A percentile compares a stretch with the other conserved stretches of the same genome.
Conservation (phyloP, 2,113 vertebrate genomes). For the Oxygymnocypris stewartii region DNA sequence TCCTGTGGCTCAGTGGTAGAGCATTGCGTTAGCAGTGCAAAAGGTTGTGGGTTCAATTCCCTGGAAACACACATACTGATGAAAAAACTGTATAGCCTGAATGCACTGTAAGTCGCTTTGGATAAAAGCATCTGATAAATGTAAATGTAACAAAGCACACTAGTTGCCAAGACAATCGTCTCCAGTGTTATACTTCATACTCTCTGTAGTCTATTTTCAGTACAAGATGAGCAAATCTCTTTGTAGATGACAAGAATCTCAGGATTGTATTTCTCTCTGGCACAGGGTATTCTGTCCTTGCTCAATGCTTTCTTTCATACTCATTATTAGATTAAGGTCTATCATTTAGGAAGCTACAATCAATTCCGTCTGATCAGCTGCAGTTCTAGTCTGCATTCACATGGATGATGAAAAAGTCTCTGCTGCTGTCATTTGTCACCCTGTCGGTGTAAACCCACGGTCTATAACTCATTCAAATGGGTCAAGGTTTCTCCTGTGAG, state of each 20-base stretch:
- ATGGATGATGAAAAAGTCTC: constrained; percentile 81
- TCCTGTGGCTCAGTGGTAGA: too few species aligned
- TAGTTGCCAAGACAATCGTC: background rate
- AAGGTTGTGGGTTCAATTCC: too few species aligned
- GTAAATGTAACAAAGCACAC: background rate
- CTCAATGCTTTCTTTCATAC: background rate
- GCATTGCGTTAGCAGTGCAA: too few species aligned
- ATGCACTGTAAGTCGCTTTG: too few species aligned
- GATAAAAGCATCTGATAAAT: too few species aligned
- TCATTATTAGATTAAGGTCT: constrained; percentile 22
- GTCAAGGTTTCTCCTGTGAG: constrained; percentile 69
- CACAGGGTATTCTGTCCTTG: background rate
- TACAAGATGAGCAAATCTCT: background rate
- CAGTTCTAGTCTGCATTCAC: constrained; percentile 60
- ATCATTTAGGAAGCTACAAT: constrained; percentile 8
- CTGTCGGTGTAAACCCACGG: constrained; percentile 73
- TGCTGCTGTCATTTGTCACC: constrained; percentile 77
- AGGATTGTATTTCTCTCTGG: background rate
- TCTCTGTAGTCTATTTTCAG: background rate
- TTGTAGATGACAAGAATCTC: background rate
- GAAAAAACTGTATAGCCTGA: too few species aligned
- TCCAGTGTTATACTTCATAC: background rate
- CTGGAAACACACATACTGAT: too few species aligned
- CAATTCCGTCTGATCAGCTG: background rate
- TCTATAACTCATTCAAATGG: constrained; percentile 73